Percentiles rank a stretch among this genome's conserved stretches.
Conservation (phyloP, 2,797 vertebrate genomes). For the Enteromius fasciolatus region DNA sequence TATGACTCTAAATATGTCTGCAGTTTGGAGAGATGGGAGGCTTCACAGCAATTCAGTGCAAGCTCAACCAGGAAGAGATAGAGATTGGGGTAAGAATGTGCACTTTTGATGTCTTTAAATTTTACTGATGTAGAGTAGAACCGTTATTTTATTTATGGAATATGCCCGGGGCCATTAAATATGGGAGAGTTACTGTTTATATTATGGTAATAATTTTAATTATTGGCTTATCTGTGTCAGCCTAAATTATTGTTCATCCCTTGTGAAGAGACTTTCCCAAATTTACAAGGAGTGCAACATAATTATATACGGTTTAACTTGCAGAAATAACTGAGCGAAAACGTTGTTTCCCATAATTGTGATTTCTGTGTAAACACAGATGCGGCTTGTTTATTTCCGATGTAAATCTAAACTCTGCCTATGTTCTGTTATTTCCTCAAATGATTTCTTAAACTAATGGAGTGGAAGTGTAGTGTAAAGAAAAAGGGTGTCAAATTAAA, state of each 20-base stretch:
- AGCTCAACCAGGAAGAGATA: slow-evolving; percentile 92
- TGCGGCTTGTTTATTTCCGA: not conserved
- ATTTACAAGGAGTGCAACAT: not conserved
- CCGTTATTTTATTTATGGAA: not conserved
- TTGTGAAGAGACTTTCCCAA: not conserved
- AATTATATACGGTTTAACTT: too few species aligned
- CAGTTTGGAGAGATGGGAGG: slow-evolving; percentile 98
- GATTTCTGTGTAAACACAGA: not conserved
- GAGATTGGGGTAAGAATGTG: slow-evolving; percentile 90
- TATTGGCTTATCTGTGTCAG: not conserved
- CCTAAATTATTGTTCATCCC: not conserved
- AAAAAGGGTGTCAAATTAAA: too few species aligned
- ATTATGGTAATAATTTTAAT: not conserved
- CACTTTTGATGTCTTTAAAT: not conserved
- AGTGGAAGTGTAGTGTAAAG: too few species aligned
- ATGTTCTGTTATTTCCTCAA: not conserved
- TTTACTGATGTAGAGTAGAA: not conserved
- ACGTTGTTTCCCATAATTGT: too few species aligned
- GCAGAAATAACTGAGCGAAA: too few species aligned
- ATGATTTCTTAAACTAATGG: not conserved
- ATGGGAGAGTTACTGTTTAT: not conserved
- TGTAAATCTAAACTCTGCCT: not conserved
- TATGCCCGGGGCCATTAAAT: not conserved
- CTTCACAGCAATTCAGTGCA: slow-evolving; percentile 94
- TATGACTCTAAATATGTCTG: not conserved